These are phyloP conservation scores for Amiota communis DNA, from an alignment of 2,888 invertebrate species.

Conservation along the genomic window DNA sequence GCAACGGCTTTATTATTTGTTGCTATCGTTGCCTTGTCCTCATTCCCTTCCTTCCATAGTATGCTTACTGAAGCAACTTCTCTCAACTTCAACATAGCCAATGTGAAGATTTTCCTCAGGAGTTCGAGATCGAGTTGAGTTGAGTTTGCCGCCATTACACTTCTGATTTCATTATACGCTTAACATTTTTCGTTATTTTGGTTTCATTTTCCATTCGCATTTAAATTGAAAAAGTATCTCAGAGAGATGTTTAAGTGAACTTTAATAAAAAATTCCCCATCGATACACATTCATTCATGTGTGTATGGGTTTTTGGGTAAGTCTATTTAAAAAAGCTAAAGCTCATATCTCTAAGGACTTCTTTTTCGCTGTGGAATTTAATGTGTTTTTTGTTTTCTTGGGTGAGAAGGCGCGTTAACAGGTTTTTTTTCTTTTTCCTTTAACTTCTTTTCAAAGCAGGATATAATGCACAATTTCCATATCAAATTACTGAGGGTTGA, in stretches of 20 bases:
- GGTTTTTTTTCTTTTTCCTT: conserved; percentile 11
- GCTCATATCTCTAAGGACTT: conserved; percentile 51
- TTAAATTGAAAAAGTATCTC: conserved; percentile 15
- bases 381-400: neutral
- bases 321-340: conserved; percentile 25
- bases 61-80: neutral
- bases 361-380: neutral
- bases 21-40: conserved; percentile 17
- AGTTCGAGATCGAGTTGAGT: neutral
- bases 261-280: conserved; percentile 29
- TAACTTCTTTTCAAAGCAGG: neutral
- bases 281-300: neutral
- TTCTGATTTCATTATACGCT: conserved; percentile 60
- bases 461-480: conserved; percentile 17
- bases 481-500: conserved; percentile 29
- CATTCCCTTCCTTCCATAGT: conserved; percentile 29
- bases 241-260: conserved; percentile 42
- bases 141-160: conserved; percentile 55
- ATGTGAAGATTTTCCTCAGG: neutral
- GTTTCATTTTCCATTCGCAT: conserved; percentile 14
- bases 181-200: conserved; percentile 45
- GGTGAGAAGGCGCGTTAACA: conserved; percentile 16
- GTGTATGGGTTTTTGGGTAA: conserved; percentile 25
- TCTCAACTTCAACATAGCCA: conserved; percentile 22
- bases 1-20: conserved; percentile 39